A percentile compares a stretch with the other conserved stretches of the same genome.
These are phyloP conservation scores for Ophioninae sp. DNA, from an alignment of 2,888 invertebrate species.

Conservation along the genomic window DNA sequence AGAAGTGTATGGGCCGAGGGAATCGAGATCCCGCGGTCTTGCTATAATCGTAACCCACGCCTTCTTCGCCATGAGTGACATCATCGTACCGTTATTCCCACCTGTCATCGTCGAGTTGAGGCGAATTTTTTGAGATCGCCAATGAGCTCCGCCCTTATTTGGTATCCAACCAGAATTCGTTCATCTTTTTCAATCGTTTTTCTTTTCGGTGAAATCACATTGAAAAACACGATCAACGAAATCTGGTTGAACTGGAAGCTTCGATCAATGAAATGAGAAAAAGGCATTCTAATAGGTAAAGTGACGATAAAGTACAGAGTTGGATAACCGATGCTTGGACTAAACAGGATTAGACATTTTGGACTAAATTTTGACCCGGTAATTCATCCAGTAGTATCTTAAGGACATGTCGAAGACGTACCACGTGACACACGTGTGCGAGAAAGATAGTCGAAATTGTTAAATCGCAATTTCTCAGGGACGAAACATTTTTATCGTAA, in stretches of 20 bases:
- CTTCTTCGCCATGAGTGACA: constrained; percentile 68
- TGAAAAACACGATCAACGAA: not conserved
- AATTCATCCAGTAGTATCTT: too few species aligned
- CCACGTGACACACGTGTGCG: too few species aligned
- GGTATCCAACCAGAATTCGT: constrained; percentile 44
- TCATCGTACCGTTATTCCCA: constrained; percentile 75
- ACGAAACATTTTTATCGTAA: too few species aligned
- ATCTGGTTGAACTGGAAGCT: not conserved
- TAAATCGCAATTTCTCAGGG: too few species aligned
- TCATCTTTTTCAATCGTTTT: constrained; percentile 29
- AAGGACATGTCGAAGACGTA: too few species aligned
- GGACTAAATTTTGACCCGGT: too few species aligned
- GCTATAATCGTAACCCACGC: constrained; percentile 76
- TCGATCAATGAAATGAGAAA: too few species aligned
- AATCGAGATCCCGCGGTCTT: constrained; percentile 63
- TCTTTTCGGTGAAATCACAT: not conserved
- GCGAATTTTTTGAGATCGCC: constrained; percentile 63
- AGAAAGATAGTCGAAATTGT: too few species aligned
- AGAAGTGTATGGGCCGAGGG: constrained; percentile 20
- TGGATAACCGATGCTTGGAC: too few species aligned
- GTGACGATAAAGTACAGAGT: too few species aligned
- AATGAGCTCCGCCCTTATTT: constrained; percentile 55
- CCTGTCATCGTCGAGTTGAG: constrained; percentile 67
- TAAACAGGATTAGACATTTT: too few species aligned
- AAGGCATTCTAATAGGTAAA: too few species aligned